phyloP scores from a whole-genome alignment of 2,113 vertebrate genomes.

The Ia io region DNA sequence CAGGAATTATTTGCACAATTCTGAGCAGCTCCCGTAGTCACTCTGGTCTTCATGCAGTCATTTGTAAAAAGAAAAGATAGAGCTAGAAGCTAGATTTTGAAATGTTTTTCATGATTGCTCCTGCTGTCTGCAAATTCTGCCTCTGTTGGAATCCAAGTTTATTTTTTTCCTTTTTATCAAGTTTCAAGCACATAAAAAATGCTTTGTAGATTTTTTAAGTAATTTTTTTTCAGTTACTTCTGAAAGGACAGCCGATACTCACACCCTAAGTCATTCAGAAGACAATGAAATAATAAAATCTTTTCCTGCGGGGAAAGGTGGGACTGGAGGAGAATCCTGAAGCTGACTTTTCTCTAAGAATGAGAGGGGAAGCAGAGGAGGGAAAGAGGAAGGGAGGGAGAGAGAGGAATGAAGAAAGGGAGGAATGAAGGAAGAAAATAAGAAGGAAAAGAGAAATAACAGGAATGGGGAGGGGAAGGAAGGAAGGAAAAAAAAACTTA shows the following conservation, averaged over 20 bases:
- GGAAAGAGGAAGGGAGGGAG: too few relatives aligned
- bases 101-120: background rate
- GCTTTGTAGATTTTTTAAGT: background rate
- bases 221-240: background rate
- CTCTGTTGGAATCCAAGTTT: constrained; percentile 16
- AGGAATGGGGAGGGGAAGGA: too few relatives aligned
- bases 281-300: background rate
- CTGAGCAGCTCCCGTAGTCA: background rate
- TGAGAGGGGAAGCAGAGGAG: background rate
- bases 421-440: background rate
- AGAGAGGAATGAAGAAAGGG: background rate
- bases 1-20: background rate
- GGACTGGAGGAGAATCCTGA: background rate
- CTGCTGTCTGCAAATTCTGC: background rate
- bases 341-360: constrained; percentile 39
- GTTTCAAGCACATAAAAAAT: background rate
- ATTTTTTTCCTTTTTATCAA: background rate
- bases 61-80: background rate
- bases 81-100: background rate
- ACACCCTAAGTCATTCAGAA: background rate
- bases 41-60: background rate
- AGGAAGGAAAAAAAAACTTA: background rate
- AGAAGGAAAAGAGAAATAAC: background rate
- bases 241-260: background rate
- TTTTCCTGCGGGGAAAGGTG: background rate